A percentile compares a stretch with the other conserved stretches of the same genome.
Conservation (phyloP, 2,888 invertebrate genomes). For the Parapristionchus giblindavisi region DNA sequence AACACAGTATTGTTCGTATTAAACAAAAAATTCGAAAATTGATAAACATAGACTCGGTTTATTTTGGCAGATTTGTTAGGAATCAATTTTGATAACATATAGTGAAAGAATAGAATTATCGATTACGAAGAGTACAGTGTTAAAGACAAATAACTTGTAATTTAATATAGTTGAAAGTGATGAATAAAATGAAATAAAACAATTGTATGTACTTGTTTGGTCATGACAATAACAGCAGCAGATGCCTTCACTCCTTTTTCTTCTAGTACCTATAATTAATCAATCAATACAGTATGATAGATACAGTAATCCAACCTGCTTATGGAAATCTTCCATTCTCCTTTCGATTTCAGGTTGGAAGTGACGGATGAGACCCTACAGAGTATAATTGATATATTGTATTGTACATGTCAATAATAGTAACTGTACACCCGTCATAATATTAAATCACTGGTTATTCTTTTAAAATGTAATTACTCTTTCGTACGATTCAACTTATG, state of each 20-base stretch:
- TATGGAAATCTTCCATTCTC: constrained; percentile 81
- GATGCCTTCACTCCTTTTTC: constrained; percentile 49
- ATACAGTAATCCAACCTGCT: constrained; percentile 41
- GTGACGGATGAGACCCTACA: constrained; percentile 84
- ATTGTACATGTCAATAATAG: not conserved
- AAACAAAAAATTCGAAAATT: too few relatives aligned
- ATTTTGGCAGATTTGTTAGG: too few relatives aligned
- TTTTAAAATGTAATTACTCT: not conserved
- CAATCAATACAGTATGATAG: not conserved
- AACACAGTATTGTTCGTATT: too few relatives aligned
- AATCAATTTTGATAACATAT: too few relatives aligned
- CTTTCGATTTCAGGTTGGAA: constrained; percentile 92
- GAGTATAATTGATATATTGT: constrained; percentile 20
- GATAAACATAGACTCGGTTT: too few relatives aligned
- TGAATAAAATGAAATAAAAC: too few relatives aligned
- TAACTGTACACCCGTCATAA: not conserved
- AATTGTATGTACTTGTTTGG: constrained; percentile 81
- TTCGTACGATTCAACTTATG: not conserved
- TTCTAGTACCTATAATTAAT: constrained; percentile 43
- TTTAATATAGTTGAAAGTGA: too few relatives aligned
- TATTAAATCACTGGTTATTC: too few relatives aligned
- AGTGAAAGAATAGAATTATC: too few relatives aligned
- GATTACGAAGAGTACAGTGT: too few relatives aligned
- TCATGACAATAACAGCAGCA: constrained; percentile 94
- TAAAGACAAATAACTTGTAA: too few relatives aligned